These are phyloP conservation scores for Synanthedon formicaeformis DNA, from an alignment of 2,888 invertebrate species.

Conservation along the genomic window DNA sequence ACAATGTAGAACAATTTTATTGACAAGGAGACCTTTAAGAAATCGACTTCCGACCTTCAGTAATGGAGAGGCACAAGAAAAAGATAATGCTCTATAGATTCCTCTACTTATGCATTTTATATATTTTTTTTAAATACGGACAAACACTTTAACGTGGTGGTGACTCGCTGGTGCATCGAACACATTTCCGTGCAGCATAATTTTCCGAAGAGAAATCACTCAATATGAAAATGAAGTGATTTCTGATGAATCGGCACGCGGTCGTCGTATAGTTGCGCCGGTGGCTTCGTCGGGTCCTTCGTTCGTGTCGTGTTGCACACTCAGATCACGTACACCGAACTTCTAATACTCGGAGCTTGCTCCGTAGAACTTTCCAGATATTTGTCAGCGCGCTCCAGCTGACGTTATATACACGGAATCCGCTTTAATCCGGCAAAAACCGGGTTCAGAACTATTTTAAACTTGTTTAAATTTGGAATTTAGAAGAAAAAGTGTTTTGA, in stretches of 20 bases:
- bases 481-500: too few relatives aligned
- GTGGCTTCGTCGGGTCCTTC: slow-evolving; percentile 3
- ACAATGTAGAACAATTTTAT: too few relatives aligned
- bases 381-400: slow-evolving; percentile 14
- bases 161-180: too few relatives aligned
- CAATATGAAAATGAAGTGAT: slow-evolving; percentile 35
- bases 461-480: neutral
- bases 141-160: too few relatives aligned
- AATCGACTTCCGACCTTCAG: too few relatives aligned
- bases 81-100: too few relatives aligned
- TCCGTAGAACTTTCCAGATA: slow-evolving; percentile 10
- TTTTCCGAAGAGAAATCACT: slow-evolving; percentile 19
- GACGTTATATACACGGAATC: neutral
- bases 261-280: neutral
- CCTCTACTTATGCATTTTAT: too few relatives aligned
- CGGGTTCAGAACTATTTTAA: neutral
- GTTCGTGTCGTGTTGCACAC: slow-evolving; percentile 7
- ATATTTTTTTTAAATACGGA: too few relatives aligned
- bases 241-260: slow-evolving; percentile 23
- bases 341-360: slow-evolving; percentile 17
- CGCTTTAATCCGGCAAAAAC: neutral
- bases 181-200: too few relatives aligned
- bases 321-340: slow-evolving; percentile 21
- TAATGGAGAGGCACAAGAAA: too few relatives aligned
- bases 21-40: too few relatives aligned